These are phyloP conservation scores for Lathronympha strigana DNA, from an alignment of 2,888 invertebrate species.

Conservation along the genomic window DNA sequence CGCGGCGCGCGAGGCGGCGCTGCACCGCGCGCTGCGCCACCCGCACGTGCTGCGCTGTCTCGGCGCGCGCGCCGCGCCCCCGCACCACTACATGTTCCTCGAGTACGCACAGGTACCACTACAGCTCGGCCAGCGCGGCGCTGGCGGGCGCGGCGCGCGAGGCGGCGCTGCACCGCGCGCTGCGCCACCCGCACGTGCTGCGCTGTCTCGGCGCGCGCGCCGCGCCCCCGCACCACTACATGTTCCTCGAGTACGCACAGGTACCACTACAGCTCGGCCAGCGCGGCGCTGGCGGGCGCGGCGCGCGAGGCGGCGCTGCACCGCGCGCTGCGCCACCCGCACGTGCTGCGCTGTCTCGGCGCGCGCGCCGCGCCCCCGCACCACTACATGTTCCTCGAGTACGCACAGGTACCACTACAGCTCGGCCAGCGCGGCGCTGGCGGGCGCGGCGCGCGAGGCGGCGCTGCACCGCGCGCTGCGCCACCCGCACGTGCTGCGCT, in stretches of 20 bases:
- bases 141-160: slow-evolving; percentile 91
- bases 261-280: slow-evolving; percentile 86
- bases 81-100: slow-evolving; percentile 95
- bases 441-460: slow-evolving; percentile 92
- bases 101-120: slow-evolving; percentile 96
- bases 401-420: too few relatives aligned
- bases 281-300: slow-evolving; percentile 86
- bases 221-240: slow-evolving; percentile 90
- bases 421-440: slow-evolving; percentile 86
- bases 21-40: slow-evolving; percentile 94
- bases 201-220: slow-evolving; percentile 94
- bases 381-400: too few relatives aligned
- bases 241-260: slow-evolving; percentile 98
- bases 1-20: slow-evolving; percentile 93
- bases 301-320: slow-evolving; percentile 96
- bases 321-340: slow-evolving; percentile 91
- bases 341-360: slow-evolving; percentile 95
- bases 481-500: slow-evolving; percentile 94
- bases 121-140: slow-evolving; percentile 86
- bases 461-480: slow-evolving; percentile 93
- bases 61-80: slow-evolving; percentile 91
- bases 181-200: slow-evolving; percentile 93
- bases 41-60: slow-evolving; percentile 94
- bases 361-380: slow-evolving; percentile 89
- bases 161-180: slow-evolving; percentile 93